Conservation (phyloP, 2,888 invertebrate species). For the Drymonia ruficornis region DNA sequence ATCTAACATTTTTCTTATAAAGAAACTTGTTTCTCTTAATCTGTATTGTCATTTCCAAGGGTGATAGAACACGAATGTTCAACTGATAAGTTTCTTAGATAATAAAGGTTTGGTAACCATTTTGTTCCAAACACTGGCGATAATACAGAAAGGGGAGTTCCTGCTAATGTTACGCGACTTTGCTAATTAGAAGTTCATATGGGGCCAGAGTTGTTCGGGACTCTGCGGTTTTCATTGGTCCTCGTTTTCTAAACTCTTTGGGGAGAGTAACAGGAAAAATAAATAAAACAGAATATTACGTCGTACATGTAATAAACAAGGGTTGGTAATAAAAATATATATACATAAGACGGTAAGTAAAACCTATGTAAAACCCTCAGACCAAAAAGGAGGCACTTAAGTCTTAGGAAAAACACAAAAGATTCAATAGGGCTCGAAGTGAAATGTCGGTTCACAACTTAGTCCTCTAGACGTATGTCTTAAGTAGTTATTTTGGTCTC, state of each 20-base stretch:
- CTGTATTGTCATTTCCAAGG: no score
- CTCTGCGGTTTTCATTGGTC: background rate
- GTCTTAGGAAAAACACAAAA: background rate
- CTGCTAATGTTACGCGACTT: background rate
- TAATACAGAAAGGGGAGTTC: no score
- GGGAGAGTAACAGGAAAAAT: background rate
- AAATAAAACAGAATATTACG: background rate
- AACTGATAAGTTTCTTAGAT: no score
- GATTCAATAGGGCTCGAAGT: background rate
- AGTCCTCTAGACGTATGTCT: background rate
- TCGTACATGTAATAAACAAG: background rate
- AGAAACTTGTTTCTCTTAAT: no score
- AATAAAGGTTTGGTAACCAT: no score
- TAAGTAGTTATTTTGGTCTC: conserved; percentile 4
- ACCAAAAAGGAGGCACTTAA: background rate
- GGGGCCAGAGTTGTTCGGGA: background rate
- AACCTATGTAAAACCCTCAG: background rate
- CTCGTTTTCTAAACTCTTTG: background rate
- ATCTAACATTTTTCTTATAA: no score
- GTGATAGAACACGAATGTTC: no score
- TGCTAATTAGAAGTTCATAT: conserved; percentile 2
- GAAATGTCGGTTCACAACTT: conserved; percentile 1
- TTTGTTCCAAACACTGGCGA: no score
- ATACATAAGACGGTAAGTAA: no score
- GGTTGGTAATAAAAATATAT: no score